These are phyloP conservation scores for Paramormyrops kingsleyae DNA, from an alignment of 2,113 vertebrate genomes.

Conservation along the genomic window DNA sequence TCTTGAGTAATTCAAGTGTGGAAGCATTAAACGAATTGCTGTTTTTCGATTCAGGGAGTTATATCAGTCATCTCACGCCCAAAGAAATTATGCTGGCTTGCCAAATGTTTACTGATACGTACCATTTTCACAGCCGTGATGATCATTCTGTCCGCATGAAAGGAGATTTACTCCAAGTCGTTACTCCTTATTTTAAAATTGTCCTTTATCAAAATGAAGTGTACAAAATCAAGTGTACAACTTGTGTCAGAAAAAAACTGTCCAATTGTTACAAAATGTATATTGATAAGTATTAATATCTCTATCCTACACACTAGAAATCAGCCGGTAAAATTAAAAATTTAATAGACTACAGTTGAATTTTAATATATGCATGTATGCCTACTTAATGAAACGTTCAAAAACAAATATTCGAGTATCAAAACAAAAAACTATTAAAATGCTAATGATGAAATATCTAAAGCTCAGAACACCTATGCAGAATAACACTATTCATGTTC, in stretches of 20 bases:
- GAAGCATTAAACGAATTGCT: slow-evolving; percentile 7
- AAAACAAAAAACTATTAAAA: slow-evolving; percentile 2
- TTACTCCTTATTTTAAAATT: neutral
- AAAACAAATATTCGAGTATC: neutral
- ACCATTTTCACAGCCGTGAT: neutral
- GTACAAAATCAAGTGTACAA: neutral
- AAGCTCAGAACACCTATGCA: neutral
- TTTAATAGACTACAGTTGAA: neutral
- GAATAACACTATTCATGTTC: neutral
- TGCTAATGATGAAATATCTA: neutral
- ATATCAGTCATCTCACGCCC: slow-evolving; percentile 11
- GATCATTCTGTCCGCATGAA: slow-evolving; percentile 9
- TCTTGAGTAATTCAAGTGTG: neutral
- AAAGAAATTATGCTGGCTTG: neutral
- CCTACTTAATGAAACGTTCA: neutral
- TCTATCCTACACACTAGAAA: neutral
- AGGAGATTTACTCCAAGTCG: neutral
- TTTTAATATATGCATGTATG: neutral
- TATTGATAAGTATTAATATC: neutral
- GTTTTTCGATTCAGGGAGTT: neutral
- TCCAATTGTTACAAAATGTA: neutral
- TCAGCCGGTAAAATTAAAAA: neutral
- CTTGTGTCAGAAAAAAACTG: neutral
- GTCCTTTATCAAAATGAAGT: neutral
- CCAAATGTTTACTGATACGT: slow-evolving; percentile 8